Conservation (phyloP, 37 sponge, comb jelly and placozoan genomes). For the Aplysina aerophoba region DNA sequence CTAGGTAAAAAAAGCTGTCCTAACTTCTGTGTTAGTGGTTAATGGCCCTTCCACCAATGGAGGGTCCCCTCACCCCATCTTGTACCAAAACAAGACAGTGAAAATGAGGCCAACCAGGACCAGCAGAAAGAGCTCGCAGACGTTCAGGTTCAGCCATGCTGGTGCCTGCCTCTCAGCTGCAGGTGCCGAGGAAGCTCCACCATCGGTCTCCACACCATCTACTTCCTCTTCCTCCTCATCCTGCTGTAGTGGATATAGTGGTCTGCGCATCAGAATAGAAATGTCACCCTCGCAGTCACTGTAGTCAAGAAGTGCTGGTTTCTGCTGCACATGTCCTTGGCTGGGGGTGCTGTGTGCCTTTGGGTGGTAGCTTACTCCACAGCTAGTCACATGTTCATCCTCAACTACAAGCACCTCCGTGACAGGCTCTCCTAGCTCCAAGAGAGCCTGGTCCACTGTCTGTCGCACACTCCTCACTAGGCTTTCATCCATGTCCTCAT, state of each 20-base stretch:
- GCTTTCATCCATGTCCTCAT: no score
- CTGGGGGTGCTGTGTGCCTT: slow-evolving; percentile 6
- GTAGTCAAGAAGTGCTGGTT: background rate
- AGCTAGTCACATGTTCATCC: background rate
- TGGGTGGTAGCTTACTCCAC: background rate
- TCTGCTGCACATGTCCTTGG: background rate
- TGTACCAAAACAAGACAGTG: background rate
- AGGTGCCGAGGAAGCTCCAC: background rate
- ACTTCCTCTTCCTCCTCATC: background rate
- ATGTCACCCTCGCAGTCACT: background rate
- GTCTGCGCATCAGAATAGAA: background rate
- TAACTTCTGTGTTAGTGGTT: no score
- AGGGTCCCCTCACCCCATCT: background rate
- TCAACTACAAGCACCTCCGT: background rate
- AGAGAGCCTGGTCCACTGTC: background rate
- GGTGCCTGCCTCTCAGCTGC: background rate
- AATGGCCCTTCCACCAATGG: no score
- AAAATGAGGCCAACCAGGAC: background rate
- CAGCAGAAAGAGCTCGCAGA: background rate
- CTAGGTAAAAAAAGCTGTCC: no score
- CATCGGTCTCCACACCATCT: background rate
- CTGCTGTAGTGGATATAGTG: background rate
- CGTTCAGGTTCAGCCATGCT: background rate
- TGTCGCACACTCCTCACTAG: background rate
- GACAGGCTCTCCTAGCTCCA: background rate